Evolutionary conservation across 1,140 invertebrate species (phyloP), one percentile per base, ranked within the genome.

Genomic region (Drosophila gunungcola): DNA sequence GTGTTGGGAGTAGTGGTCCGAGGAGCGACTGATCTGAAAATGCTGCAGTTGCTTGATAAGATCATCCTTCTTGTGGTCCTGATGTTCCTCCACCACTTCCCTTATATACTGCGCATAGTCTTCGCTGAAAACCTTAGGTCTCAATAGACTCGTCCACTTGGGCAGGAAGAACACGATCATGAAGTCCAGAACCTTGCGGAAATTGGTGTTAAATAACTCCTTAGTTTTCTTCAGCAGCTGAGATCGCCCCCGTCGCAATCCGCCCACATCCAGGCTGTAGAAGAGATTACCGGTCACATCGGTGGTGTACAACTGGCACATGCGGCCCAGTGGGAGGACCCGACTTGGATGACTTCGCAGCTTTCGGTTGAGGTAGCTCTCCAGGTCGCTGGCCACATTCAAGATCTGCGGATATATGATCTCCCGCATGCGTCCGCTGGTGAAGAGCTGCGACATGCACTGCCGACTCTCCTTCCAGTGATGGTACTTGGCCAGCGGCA

Each of bases 241-340:
- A 6, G 92, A 94, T 9, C 92, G 68, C 34, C 93, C 88, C 49
- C 93, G 72, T 7, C 90, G 93, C 13, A 95, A 72, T 21, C 93
- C 93, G 57, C 94, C 93, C 45, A 93, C 93, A 69, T 95, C 91
- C 67, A 94, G 92, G 60, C 94, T 94, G 65, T 94, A 95, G 38
- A 93, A 94, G 45, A 93, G 93, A 10, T 90, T 93, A 1, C 94
- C 94, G 25, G 95, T 95, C 11, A 94, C 93, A 90, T 95, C 94
- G n/a, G 94, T 94, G n/a, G 91, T 92, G 29, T 79, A 92, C 0
- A 91, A 67, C 32, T 91, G 80, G 45, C 89, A 91, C 85, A 92
- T 92, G 65, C 78, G 78, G 13, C 75, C 76, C 9, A 89, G 7
- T 0, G 77, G 60, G 0, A 88, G 48, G 4, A 81, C 72, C 3